These are phyloP conservation scores for Dicyrtoma fusca DNA, from an alignment of 2,888 invertebrate species.

Conservation along the genomic window DNA sequence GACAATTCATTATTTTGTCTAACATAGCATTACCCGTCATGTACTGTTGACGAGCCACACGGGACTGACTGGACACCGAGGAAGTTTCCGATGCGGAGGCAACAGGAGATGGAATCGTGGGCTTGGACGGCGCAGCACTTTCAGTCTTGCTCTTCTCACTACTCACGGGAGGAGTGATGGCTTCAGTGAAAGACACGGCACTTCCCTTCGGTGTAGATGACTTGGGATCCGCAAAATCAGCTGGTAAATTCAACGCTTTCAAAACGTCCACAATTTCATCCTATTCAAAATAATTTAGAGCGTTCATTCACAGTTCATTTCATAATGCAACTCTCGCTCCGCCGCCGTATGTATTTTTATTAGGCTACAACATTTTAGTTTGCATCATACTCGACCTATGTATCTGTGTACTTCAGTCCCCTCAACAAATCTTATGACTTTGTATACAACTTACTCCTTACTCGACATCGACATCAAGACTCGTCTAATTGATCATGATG, in stretches of 20 bases:
- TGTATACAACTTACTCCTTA: no score
- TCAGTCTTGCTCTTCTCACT: not conserved
- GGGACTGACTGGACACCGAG: conserved; percentile 46
- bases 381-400: no score
- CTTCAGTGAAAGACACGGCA: conserved; percentile 33
- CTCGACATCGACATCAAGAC: no score
- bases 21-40: conserved; percentile 57
- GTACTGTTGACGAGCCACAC: conserved; percentile 56
- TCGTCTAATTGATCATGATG: no score
- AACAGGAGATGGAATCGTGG: conserved; percentile 50
- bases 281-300: conserved; percentile 31
- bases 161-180: conserved; percentile 11
- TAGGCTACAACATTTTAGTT: no score
- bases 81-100: conserved; percentile 47
- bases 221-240: conserved; percentile 53
- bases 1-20: conserved; percentile 57
- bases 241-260: conserved; percentile 55
- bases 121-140: conserved; percentile 25
- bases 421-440: no score
- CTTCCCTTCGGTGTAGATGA: conserved; percentile 9
- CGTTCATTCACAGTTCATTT: not conserved
- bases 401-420: no score
- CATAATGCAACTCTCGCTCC: not conserved
- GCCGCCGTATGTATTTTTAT: no score
- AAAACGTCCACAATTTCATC: conserved; percentile 56